Percentiles rank a stretch among this genome's conserved stretches.
Evolutionary conservation across 2,888 invertebrate genomes (phyloP).

Genomic region (Cheilosia soror): DNA sequence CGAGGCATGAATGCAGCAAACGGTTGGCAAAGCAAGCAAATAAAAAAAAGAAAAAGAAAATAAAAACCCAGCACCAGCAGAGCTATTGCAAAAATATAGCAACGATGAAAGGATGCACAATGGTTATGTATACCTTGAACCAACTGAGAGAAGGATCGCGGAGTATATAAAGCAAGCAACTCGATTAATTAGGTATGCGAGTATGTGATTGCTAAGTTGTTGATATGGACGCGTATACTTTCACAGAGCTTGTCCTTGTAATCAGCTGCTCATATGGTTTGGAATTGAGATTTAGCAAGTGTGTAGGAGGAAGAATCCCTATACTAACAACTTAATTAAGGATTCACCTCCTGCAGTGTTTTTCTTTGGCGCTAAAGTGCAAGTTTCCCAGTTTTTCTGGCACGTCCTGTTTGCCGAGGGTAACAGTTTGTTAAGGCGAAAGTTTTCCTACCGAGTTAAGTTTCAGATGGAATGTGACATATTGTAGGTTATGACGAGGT

Average conservation of each 20-base stretch:
- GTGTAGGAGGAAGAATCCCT: conserved; percentile 38
- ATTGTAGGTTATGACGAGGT: conserved; percentile 71
- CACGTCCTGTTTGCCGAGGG: conserved; percentile 60
- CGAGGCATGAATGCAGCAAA: conserved; percentile 53
- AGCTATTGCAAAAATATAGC: not conserved
- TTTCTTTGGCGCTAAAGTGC: conserved; percentile 64
- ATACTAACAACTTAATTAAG: conserved; percentile 67
- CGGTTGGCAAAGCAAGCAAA: conserved; percentile 25
- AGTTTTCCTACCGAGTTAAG: conserved; percentile 50
- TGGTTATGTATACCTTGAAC: not conserved
- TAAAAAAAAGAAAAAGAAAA: conserved; percentile 1
- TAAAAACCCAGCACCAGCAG: conserved; percentile 11
- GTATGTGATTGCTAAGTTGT: conserved; percentile 57
- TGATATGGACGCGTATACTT: conserved; percentile 43
- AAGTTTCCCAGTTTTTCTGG: conserved; percentile 52
- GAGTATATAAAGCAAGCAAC: conserved; percentile 40
- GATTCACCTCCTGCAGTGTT: conserved; percentile 57
- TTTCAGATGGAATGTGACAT: conserved; percentile 66
- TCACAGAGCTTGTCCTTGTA: not conserved
- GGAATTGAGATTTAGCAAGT: conserved; percentile 6
- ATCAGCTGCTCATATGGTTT: conserved; percentile 24
- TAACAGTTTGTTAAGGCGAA: conserved; percentile 66
- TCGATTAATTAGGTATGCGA: conserved; percentile 64
- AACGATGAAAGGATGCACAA: conserved; percentile 23
- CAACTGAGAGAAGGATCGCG: not conserved